Evolutionary conservation across 2,888 invertebrate genomes (phyloP), one percentile per base, ranked within the genome.

Genomic region (Scaeva pyrastri): DNA sequence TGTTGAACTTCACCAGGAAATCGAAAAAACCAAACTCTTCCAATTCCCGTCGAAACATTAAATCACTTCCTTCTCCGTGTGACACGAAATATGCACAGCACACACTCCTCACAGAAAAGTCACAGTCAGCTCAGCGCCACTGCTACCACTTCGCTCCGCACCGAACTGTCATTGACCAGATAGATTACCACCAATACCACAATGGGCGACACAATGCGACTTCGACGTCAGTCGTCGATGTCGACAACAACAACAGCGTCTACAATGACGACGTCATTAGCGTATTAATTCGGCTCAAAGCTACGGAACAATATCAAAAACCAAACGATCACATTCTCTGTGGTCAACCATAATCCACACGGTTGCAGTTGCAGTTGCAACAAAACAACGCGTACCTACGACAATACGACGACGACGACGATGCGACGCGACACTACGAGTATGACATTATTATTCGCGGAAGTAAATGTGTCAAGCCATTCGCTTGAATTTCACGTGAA

Each of bases 311-410:
- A 55, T 78, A 83, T 78, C 78, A 60, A 50, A 66, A 36, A 43
- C 77, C 66, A 78, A 71, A 73, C 50, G 78, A 78, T 83, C 83
- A 70, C 73, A 78, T 78, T 83, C 74, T 75, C 83, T 78, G 83
- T 66, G 83, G 83, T 83, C 83, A 74, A 68, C 56, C 19, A 58
- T 74, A 58, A 60, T 52, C 66, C 31, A 52, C 56, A 68, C 50
- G n/a, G 41, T 21, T 39, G 14, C 36, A 14, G 68, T 45, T n/a
- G 68, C 23, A 50, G 45, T 45, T 45, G 64, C 45, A 43, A 23
- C 64, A 23, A 26, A 26, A 41, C 66, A 45, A 36, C 48, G 77
- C 48, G 62, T 73, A n/a, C n/a, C n/a, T n/a, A n/a, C n/a, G n/a
- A n/a, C n/a, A n/a, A n/a, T n/a, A n/a, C n/a, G n/a, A n/a, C n/a